Percentiles rank a stretch among this genome's conserved stretches.
Evolutionary conservation across 2,888 invertebrate species (phyloP).

Genomic region (Polietes domitor): DNA sequence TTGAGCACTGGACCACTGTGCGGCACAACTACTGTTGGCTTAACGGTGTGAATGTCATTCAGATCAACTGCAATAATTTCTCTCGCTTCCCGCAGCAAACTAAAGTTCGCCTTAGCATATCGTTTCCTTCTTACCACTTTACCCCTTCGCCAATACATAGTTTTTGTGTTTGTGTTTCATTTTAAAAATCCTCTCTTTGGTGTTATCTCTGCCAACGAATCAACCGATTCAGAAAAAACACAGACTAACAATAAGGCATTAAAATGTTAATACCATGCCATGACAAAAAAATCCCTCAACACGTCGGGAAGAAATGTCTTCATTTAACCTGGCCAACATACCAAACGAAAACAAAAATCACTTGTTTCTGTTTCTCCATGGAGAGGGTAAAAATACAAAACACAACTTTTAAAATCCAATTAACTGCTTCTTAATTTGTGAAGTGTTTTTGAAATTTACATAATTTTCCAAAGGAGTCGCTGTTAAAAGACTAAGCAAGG

Average conservation of each 20-base stretch:
- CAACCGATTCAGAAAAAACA: slow-evolving; percentile 12
- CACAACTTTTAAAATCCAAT: slow-evolving; percentile 37
- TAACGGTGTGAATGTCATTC: too few species aligned
- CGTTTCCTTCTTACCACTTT: background rate
- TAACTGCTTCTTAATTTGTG: slow-evolving; percentile 56
- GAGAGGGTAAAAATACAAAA: background rate
- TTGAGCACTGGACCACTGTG: too few species aligned
- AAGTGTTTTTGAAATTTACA: slow-evolving; percentile 26
- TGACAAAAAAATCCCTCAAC: background rate
- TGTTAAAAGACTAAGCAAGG: background rate
- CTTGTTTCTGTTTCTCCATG: background rate
- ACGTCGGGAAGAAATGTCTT: slow-evolving; percentile 10
- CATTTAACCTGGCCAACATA: slow-evolving; percentile 8
- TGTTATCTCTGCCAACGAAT: slow-evolving; percentile 6
- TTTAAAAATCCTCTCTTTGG: background rate
- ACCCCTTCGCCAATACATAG: too few species aligned
- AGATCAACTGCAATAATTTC: too few species aligned
- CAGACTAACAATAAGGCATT: background rate
- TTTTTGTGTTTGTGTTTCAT: too few species aligned
- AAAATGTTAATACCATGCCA: slow-evolving; percentile 7
- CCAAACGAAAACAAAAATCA: background rate
- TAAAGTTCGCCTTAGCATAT: too few species aligned
- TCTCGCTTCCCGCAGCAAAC: too few species aligned
- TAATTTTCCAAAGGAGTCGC: background rate
- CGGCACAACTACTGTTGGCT: too few species aligned